Base-by-base conservation (phyloP, 2,797 vertebrate species). In the Tenualosa ilisha region DNA sequence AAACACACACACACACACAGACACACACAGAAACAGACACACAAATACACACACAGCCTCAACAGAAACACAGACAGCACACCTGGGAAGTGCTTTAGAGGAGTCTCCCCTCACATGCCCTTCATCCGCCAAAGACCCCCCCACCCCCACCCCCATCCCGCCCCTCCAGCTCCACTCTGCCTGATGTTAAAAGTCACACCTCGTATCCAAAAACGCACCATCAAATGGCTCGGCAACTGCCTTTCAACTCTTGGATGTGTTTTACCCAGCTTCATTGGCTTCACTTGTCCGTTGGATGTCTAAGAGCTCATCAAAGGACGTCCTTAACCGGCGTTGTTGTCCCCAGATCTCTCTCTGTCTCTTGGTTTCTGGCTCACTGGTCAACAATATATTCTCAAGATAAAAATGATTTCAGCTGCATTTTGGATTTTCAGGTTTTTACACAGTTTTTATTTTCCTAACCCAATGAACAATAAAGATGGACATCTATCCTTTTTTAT, bases 181-280 rank as follows among this genome's bases (percentile, higher is more conserved):
- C 72, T 79, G 72, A 79, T 79, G 72, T 79, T 79, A 79, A 79
- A 79, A 79, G 72, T 79, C 72, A 79, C 72, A 79, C 6, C 37
- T 43, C 72, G 17, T 79, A 20, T 46, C 37, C 72, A 79, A 79
- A 79, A 79, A 79, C 40, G 37, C 72, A 46, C 72, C 72, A 79
- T 79, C 72, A 79, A 46, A 79, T 79, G 68, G 15, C 37, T 43
- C 15, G 6, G 17, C 68, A 13, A 3, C 68, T 75, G 72, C 72
- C 72, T 79, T 79, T 79, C 37, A 79, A 79, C 37, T 46, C 72
- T 43, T 46, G 72, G 37, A 40, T 46, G 72, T 9, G 40, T 79
- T 79, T 13, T 43, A 43, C 37, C 20, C 40, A 15, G 17, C 15
- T 40, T 22, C 40, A 17, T 24, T 3, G 0, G 15, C 72, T 22